Evolutionary conservation across 2,113 vertebrate genomes (phyloP).

Genomic region (Cryptotis parvus): DNA sequence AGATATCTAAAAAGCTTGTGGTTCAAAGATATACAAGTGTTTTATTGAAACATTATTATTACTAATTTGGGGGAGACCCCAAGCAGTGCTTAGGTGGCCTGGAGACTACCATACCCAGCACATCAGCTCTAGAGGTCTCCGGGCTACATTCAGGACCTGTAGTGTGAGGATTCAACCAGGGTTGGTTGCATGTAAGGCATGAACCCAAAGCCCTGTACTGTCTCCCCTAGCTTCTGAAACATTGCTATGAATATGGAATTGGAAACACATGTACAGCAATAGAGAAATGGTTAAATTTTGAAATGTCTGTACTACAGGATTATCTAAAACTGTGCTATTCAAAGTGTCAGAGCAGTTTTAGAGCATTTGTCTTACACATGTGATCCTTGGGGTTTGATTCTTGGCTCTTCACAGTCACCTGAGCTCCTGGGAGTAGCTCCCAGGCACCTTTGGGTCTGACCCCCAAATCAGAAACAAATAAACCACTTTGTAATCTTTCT

Average conservation of each 20-base stretch:
- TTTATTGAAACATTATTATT: background rate
- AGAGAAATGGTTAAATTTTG: constrained; percentile 10
- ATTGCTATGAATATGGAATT: background rate
- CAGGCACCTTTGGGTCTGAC: too few relatives aligned
- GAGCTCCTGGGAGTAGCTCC: too few relatives aligned
- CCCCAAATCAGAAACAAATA: background rate
- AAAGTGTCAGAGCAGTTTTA: background rate
- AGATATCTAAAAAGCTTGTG: background rate
- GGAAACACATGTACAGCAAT: background rate
- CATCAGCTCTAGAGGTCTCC: too few relatives aligned
- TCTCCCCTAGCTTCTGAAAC: background rate
- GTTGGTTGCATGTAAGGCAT: too few relatives aligned
- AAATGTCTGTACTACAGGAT: background rate
- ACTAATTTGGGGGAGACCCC: background rate
- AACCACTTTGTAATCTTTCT: constrained; percentile 22
- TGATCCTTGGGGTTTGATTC: too few relatives aligned
- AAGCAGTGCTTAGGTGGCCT: background rate
- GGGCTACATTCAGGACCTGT: background rate
- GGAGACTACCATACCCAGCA: background rate
- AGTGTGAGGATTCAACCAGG: background rate
- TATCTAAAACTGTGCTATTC: background rate
- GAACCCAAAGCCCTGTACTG: too few relatives aligned
- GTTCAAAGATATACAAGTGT: background rate
- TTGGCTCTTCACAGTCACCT: too few relatives aligned
- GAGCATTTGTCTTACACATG: too few relatives aligned